These are phyloP conservation scores for Saccostrea glomerata DNA, from an alignment of 1,140 invertebrate species.

Conservation along the genomic window DNA sequence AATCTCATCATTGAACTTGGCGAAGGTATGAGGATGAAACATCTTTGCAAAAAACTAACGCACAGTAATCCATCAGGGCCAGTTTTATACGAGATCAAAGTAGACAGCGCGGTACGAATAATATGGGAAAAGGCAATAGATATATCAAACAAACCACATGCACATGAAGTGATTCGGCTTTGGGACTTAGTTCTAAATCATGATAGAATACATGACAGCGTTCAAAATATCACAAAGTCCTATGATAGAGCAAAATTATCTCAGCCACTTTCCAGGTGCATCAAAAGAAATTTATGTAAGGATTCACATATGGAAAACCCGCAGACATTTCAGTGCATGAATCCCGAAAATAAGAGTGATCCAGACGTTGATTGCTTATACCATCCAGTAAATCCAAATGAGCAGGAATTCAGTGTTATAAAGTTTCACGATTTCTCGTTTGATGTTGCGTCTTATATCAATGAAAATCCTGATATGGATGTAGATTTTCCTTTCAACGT, in stretches of 20 bases:
- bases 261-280: slow-evolving; percentile 37
- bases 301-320: slow-evolving; percentile 48
- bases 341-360: not conserved
- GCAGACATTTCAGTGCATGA: not conserved
- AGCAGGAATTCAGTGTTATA: slow-evolving; percentile 75
- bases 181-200: slow-evolving; percentile 74
- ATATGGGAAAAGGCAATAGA: not conserved
- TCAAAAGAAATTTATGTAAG: slow-evolving; percentile 53
- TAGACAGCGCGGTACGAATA: not conserved
- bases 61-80: not conserved
- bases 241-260: slow-evolving; percentile 65
- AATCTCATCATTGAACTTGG: not conserved
- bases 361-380: slow-evolving; percentile 54
- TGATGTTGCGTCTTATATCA: slow-evolving; percentile 66
- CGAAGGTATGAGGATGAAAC: not conserved
- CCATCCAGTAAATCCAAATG: slow-evolving; percentile 72
- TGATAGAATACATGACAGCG: slow-evolving; percentile 60
- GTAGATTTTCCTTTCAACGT: slow-evolving; percentile 76
- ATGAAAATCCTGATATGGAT: slow-evolving; percentile 67
- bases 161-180: slow-evolving; percentile 70
- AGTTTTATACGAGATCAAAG: not conserved
- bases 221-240: slow-evolving; percentile 68
- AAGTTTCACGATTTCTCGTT: slow-evolving; percentile 76
- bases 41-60: not conserved
- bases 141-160: not conserved